These are phyloP conservation scores for Bolinopsis microptera DNA, from an alignment of 37 sponge, comb jelly and placozoan genomes.

Conservation along the genomic window DNA sequence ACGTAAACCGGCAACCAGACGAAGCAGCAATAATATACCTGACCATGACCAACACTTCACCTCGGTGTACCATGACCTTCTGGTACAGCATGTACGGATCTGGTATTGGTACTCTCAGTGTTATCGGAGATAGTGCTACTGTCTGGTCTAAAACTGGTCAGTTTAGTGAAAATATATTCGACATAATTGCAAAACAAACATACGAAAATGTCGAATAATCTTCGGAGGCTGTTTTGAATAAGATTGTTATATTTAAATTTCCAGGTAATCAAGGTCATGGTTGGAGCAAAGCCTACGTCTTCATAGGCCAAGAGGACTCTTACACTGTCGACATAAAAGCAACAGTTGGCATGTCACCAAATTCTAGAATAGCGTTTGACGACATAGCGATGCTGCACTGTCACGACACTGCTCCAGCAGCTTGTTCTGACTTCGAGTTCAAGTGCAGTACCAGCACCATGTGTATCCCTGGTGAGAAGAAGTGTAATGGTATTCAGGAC, in stretches of 20 bases:
- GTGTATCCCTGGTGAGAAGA: conserved; percentile 20
- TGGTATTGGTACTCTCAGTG: conserved; percentile 56
- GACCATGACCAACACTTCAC: conserved; percentile 56
- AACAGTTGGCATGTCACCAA: conserved; percentile 9
- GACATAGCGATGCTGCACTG: conserved; percentile 58
- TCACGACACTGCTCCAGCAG: conserved; percentile 59
- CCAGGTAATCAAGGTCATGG: conserved; percentile 58
- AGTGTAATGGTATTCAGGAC: conserved; percentile 61
- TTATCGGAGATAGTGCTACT: conserved; percentile 27
- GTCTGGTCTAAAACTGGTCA: conserved; percentile 46
- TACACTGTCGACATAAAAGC: conserved; percentile 32
- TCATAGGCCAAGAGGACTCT: conserved; percentile 26
- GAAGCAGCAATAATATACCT: conserved; percentile 16
- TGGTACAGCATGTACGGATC: conserved; percentile 68
- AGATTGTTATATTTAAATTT: no score
- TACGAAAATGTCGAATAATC: no score
- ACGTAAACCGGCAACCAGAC: not conserved
- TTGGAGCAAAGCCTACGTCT: conserved; percentile 59
- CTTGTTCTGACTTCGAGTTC: not conserved
- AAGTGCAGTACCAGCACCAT: conserved; percentile 22
- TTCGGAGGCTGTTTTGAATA: no score
- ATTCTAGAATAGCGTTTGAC: conserved; percentile 25
- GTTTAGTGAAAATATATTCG: no score
- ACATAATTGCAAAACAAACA: no score
- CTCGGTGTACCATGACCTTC: conserved; percentile 65